Base-by-base conservation (phyloP, 2,888 invertebrate species). In the Anaspis maculata region DNA sequence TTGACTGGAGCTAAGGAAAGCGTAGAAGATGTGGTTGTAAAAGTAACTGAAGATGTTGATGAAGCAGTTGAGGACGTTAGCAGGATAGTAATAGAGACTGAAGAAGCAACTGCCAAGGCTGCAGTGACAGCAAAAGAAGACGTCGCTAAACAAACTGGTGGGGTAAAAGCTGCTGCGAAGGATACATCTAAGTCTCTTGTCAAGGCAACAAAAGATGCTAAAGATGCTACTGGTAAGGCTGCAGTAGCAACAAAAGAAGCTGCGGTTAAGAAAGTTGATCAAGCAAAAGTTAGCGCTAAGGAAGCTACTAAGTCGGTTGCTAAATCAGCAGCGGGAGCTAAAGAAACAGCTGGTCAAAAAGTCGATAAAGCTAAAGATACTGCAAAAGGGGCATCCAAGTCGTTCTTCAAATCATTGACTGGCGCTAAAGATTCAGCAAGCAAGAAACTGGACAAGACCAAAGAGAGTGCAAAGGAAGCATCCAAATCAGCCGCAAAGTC, bases 271-370 rank as follows among this genome's bases (percentile, higher is more conserved):
- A 30, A 23, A 9, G 21, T 21, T 34, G 14, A 41, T 32, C 13
- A 29, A 27, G 6, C 30, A 25, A 34, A 45, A 23, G 32, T 39
- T 4, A 14, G 23, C 10, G 25, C 25, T 3, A 25, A 25, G 11
- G 5, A 10, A 5, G 12, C 25, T 5, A 25, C 25, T 4, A 3
- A 22, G 3, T n/a, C 22, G 3, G 3, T 22, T 22, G 19, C 19
- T 19, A 19, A 19, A 19, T 5, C 19, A 6, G 9, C 19, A 19
- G 19, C 19, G 19, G 19, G 9, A 25, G 11, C 12, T 13, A 25
- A 25, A 25, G 12, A 15, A 25, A 11, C 15, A 15, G 25, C 14
- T 12, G 25, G 11, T 12, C 15, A 31, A 14, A 25, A 25, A 25
- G 7, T 31, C 7, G 31, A 31, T 3, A 25, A 25, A 11, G 2